Base-by-base conservation (phyloP, 1,140 invertebrate species). In the Eriocheir sinensis region DNA sequence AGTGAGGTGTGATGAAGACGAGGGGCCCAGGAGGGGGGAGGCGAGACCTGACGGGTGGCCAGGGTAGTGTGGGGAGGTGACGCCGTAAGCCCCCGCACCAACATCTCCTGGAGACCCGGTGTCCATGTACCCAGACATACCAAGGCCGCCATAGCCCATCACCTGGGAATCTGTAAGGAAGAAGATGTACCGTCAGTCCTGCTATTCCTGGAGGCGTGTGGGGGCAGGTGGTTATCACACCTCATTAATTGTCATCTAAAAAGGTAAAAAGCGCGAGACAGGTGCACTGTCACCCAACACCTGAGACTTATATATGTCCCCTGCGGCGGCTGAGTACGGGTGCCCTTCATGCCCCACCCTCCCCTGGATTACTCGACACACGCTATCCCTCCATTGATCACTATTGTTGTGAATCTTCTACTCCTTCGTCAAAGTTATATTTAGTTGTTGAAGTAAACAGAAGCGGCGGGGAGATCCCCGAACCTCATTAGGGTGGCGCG, bases 21-120 rank as follows among this genome's bases (percentile, higher is more conserved):
- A 95, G 86, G 83, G 96, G 95, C 96, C 89, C 95, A 96, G 96
- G 95, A 96, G 96, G 93, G 96, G 96, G 95, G 96, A 96, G 96
- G 96, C 94, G 94, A 92, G 92, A 53, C 91, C 94, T 41, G 86
- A 90, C 40, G 88, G 89, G 53, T 83, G 94, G 60, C 90, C 38
- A 79, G 94, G 80, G 89, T 91, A 88, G 90, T 36, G 83, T 80
- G 93, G 92, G 40, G 95, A 91, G n/a, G 95, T 89, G 92, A 94
- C 91, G 89, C 91, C 90, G 95, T 90, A 93, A 27, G 80, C 72
- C 79, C 90, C 93, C 93, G 86, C 93, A 30, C 89, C 95, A 89
- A 94, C 95, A 95, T 86, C 96, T 85, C 95, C 96, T 40, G 88
- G 91, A 30, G 93, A 95, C 83, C 89, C 93, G 72, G 79, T 83